These are phyloP conservation scores for Diaprepes abbreviatus DNA, from an alignment of 2,888 invertebrate genomes.

Conservation along the genomic window DNA sequence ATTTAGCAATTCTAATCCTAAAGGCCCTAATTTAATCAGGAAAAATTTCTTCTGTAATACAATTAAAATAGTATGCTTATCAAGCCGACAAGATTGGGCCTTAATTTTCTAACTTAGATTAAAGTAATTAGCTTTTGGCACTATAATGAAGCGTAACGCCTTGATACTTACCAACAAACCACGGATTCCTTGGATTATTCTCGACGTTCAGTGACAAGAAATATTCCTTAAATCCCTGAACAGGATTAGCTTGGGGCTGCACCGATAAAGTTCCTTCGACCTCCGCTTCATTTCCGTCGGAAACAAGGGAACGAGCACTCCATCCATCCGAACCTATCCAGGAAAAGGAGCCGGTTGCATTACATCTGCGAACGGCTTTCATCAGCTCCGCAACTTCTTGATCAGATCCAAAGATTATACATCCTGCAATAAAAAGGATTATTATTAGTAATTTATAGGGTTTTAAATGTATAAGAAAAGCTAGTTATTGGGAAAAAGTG, in stretches of 20 bases:
- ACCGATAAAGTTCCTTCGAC: slow-evolving; percentile 95
- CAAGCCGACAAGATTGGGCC: background rate
- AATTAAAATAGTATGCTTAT: background rate
- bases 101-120: background rate
- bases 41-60: background rate
- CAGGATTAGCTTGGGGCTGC: slow-evolving; percentile 93
- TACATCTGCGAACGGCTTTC: slow-evolving; percentile 89
- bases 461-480: too few relatives aligned
- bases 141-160: slow-evolving; percentile 10
- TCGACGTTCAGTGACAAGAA: slow-evolving; percentile 87
- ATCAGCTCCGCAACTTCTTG: slow-evolving; percentile 97
- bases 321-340: slow-evolving; percentile 98
- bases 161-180: slow-evolving; percentile 87
- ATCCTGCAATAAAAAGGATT: slow-evolving; percentile 75
- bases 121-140: slow-evolving; percentile 4
- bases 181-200: slow-evolving; percentile 92
- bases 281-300: slow-evolving; percentile 89
- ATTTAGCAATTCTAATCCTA: too few relatives aligned
- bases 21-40: background rate
- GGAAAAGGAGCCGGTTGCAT: slow-evolving; percentile 90
- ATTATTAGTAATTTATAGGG: too few relatives aligned
- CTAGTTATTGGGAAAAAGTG: too few relatives aligned
- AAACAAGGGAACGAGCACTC: slow-evolving; percentile 90
- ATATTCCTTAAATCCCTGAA: slow-evolving; percentile 89
- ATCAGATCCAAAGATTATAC: slow-evolving; percentile 95